Evolutionary conservation across 2,888 invertebrate species (phyloP), one percentile per base, ranked within the genome.

Genomic region (Parthenolecanium corni): DNA sequence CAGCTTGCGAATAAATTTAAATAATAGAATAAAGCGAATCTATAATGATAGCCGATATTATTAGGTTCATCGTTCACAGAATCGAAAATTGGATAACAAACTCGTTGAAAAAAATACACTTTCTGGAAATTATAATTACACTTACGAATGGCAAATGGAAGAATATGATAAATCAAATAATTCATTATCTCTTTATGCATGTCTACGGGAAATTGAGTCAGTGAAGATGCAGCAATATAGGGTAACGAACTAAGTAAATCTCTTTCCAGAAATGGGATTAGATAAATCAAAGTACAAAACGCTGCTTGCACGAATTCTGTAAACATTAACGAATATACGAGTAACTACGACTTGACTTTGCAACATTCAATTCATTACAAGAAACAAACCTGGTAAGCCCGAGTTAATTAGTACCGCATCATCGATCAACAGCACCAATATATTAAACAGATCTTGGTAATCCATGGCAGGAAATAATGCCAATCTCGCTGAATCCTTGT

Each of bases 181-280:
- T 96, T 91, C 62, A 98, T 83, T 67, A 96, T 89, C 71, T 95
- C 93, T 76, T 92, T 93, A 73, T 97, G 95, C 62, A 97, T 77
- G 61, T 86, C 82, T 53, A 82, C 80, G 1, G 97, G 97, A 72
- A 98, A 83, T 52, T 91, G 89, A 62, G 93, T 89, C 71, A 98
- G 86, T 68, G 93, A 87, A 69, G 92, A 91, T 56, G 97, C 95
- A 52, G 93, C 87, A 69, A 94, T 78, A 74, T 94, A 94, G 21
- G 97, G 94, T 70, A 98, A 78, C 71, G 91, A 90, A 77, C 97
- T 96, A 69, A 98, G 88, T 72, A 91, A 80, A 73, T 97, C 96
- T 73, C 92, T 88, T 74, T 97, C 96, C 71, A 98, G 77, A 76
- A 98, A 98, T 12, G 97, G 94, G 66, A 97, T 81, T 68, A 98